Conservation (phyloP, 53 echinoderm and acorn worm genomes). For the Antedon mediterranea region DNA sequence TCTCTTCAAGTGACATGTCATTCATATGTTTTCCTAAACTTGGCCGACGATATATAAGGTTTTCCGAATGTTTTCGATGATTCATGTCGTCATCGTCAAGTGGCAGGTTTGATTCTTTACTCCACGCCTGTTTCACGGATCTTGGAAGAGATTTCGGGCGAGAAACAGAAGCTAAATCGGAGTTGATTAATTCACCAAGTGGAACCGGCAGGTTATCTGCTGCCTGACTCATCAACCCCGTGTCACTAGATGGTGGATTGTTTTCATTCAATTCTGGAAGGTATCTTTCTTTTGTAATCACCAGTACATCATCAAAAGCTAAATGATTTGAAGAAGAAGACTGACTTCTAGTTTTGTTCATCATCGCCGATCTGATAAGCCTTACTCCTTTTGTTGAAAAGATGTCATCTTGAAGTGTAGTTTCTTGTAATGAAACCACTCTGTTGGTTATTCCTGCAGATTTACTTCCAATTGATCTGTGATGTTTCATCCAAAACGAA, state of each 20-base stretch:
- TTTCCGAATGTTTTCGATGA: not conserved
- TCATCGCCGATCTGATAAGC: not conserved
- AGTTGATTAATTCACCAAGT: not conserved
- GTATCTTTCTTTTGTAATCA: no score
- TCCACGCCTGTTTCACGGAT: not conserved
- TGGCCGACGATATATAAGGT: not conserved
- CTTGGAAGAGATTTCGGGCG: not conserved
- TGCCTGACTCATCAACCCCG: no score
- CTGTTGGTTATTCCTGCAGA: not conserved
- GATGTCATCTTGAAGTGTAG: not conserved
- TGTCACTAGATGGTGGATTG: no score
- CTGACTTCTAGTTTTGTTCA: not conserved
- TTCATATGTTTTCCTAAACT: not conserved
- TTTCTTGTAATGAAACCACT: not conserved
- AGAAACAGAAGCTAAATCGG: not conserved
- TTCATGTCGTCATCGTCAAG: not conserved
- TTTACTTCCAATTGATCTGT: not conserved
- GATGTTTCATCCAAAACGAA: not conserved
- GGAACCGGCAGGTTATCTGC: not conserved
- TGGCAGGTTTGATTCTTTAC: not conserved
- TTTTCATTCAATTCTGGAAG: no score
- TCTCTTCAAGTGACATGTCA: not conserved
- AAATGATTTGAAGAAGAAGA: not conserved
- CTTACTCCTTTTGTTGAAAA: not conserved
- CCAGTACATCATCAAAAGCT: not conserved